Evolutionary conservation across 2,797 vertebrate genomes (phyloP).

Genomic region (Pogonophryne albipinna): DNA sequence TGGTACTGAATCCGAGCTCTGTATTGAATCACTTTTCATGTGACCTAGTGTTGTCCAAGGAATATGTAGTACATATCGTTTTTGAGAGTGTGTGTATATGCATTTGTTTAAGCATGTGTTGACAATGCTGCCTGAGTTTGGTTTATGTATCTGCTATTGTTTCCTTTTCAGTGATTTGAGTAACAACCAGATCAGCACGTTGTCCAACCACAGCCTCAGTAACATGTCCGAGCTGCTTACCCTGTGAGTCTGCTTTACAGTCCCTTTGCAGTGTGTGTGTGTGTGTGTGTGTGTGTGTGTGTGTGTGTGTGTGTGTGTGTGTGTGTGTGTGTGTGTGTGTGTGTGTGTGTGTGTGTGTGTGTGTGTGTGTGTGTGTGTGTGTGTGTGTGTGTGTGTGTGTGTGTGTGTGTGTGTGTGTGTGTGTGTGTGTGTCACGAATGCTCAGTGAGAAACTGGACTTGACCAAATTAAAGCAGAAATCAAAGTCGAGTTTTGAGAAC

Average conservation of each 20-base stretch:
- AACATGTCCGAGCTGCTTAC: conserved; percentile 99
- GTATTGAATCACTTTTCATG: too few relatives aligned
- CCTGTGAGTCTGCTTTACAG: conserved; percentile 92
- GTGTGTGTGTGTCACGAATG: not conserved
- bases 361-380: conserved; percentile 1
- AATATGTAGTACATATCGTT: conserved; percentile 11
- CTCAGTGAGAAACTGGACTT: not conserved
- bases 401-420: conserved; percentile 25
- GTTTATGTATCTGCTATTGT: conserved; percentile 77
- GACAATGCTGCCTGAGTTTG: conserved; percentile 51
- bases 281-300: too few relatives aligned
- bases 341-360: too few relatives aligned
- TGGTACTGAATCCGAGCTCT: conserved; percentile 4
- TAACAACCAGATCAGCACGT: conserved; percentile 99
- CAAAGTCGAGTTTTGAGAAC: not conserved
- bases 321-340: too few relatives aligned
- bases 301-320: too few relatives aligned
- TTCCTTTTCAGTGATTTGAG: conserved; percentile 97
- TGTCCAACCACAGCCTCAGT: conserved; percentile 99
- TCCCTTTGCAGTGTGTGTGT: conserved; percentile 22
- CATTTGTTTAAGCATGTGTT: conserved; percentile 50
- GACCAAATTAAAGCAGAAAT: conserved; percentile 4
- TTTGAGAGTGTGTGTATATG: conserved; percentile 26
- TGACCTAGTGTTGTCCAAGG: not conserved
- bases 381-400: conserved; percentile 27